Base-by-base conservation (phyloP, 2,888 invertebrate genomes). In the Stenodema calcarata region DNA sequence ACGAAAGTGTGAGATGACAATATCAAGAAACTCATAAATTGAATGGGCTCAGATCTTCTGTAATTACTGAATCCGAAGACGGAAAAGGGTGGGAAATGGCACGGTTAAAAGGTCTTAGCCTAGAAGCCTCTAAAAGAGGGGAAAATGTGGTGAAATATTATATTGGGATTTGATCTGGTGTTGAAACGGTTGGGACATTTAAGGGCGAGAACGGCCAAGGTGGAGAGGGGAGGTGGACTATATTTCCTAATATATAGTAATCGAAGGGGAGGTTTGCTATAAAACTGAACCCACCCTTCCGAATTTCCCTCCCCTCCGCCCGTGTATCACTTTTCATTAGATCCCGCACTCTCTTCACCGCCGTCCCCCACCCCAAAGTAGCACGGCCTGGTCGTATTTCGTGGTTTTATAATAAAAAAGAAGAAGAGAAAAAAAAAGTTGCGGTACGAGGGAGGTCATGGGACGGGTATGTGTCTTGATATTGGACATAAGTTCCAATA, bases 191-290 rank as follows among this genome's bases (percentile, higher is more conserved):
- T 62, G 44, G 79, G 87, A 80, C 78, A 79, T 86, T 86, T 78
- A 86, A 86, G 86, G 78, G 86, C 50, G 86, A 50, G 62, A 86
- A 86, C 23, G 54, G 84, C 47, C 30, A 2, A 41, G 79, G 27
- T 14, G 83, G 16, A 3, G 27, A 35, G 35, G 69, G 79, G n/a
- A 27, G 73, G 35, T 30, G 50, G 23, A 81, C 88, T 87, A 87
- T 88, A 88, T 88, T 88, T 88, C 86, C 88, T 88, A 88, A 88
- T 87, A 88, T 88, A 87, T 88, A 73, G 88, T 87, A 88, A 88
- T 88, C 88, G 88, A 88, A 87, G 87, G 79, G 87, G 87, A 87
- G 70, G 86, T 30, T 62, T 41, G 80, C 86, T 80, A 86, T 86
- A 86, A 86, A 86, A 86, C 80, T 86, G 86, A 69, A 87, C 54